Evolutionary conservation across 2,888 invertebrate species (phyloP).

Genomic region (Ariolimax columbianus): DNA sequence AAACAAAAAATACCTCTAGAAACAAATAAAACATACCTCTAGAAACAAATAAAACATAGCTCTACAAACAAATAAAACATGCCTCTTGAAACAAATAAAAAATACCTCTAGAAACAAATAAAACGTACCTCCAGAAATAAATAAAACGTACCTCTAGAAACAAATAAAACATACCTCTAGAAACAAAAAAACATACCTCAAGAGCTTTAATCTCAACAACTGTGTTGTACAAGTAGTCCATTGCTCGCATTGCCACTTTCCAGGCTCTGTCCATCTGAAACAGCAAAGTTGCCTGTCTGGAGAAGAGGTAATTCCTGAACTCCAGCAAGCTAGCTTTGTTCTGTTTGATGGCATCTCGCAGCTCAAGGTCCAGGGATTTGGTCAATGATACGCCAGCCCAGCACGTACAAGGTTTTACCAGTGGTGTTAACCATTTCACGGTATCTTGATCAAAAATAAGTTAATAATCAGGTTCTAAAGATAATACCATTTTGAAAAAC

Average conservation of each 20-base stretch:
- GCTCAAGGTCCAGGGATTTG: slow-evolving; percentile 73
- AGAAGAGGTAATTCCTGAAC: slow-evolving; percentile 94
- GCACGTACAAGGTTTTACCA: slow-evolving; percentile 87
- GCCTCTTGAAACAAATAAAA: too few species aligned
- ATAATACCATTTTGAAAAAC: too few species aligned
- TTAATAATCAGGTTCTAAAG: too few species aligned
- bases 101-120: not conserved
- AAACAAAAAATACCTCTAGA: too few species aligned
- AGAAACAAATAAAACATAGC: too few species aligned
- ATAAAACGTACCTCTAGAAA: not conserved
- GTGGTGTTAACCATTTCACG: slow-evolving; percentile 90
- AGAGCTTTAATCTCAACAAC: slow-evolving; percentile 90
- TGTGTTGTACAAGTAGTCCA: slow-evolving; percentile 93
- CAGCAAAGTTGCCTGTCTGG: slow-evolving; percentile 91
- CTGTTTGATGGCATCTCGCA: slow-evolving; percentile 76
- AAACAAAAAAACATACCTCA: slow-evolving; percentile 80
- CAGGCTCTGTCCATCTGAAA: slow-evolving; percentile 83
- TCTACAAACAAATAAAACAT: too few species aligned
- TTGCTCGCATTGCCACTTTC: slow-evolving; percentile 93
- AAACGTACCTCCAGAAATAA: too few species aligned
- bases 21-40: too few species aligned
- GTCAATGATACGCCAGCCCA: slow-evolving; percentile 89
- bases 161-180: not conserved
- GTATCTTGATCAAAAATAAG: slow-evolving; percentile 83
- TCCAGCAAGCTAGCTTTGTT: slow-evolving; percentile 88